A percentile compares a stretch with the other conserved stretches of the same genome.
Conservation (phyloP, 2,113 vertebrate genomes). For the Mirounga angustirostris region DNA sequence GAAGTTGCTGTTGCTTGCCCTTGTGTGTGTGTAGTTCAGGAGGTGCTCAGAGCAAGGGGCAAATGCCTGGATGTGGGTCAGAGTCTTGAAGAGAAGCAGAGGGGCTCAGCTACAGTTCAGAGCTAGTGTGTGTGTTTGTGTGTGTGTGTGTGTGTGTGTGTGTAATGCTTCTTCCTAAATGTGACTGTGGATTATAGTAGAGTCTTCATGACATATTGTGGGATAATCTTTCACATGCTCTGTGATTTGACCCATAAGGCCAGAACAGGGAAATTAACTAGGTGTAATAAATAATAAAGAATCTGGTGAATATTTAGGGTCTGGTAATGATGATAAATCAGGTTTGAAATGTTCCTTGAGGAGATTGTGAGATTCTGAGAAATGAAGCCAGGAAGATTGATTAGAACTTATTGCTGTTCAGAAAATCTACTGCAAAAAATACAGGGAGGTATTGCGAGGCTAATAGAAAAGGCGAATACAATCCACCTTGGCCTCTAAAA, state of each 20-base stretch:
- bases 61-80: background rate
- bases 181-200: slow-evolving; percentile 44
- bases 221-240: slow-evolving; percentile 74
- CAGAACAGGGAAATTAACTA: slow-evolving; percentile 81
- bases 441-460: slow-evolving; percentile 39
- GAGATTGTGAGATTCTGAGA: slow-evolving; percentile 81
- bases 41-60: background rate
- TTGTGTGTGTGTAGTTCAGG: rapidly evolving
- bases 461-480: slow-evolving; percentile 64
- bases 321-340: slow-evolving; percentile 84
- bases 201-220: slow-evolving; percentile 56
- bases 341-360: slow-evolving; percentile 81
- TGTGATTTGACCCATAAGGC: slow-evolving; percentile 74
- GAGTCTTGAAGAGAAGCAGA: background rate
- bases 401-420: slow-evolving; percentile 76
- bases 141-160: background rate
- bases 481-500: slow-evolving; percentile 58
- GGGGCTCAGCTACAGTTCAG: background rate
- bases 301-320: slow-evolving; percentile 82
- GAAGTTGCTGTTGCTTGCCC: background rate
- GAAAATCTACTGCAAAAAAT: slow-evolving; percentile 72
- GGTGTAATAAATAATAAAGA: slow-evolving; percentile 84
- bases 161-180: slow-evolving; percentile 57
- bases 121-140: background rate
- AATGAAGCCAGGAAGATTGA: slow-evolving; percentile 82